These are phyloP conservation scores for Drosophila basisetae DNA, from an alignment of 2,888 invertebrate species.

Conservation along the genomic window DNA sequence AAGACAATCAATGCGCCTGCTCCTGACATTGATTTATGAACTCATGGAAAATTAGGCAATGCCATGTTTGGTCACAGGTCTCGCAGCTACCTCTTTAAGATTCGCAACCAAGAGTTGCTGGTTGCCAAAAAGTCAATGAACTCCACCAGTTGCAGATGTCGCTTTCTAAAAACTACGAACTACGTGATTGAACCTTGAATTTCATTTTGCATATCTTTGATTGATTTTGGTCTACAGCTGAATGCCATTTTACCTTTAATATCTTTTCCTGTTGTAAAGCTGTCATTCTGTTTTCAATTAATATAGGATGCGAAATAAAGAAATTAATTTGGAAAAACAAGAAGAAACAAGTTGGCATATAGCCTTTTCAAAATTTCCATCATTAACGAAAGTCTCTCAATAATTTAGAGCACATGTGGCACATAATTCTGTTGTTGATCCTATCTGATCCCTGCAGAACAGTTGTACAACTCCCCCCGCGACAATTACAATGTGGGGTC, in stretches of 20 bases:
- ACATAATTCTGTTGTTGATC: conserved; percentile 18
- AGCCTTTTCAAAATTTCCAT: neutral
- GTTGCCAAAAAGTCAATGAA: conserved; percentile 44
- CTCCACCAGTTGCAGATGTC: conserved; percentile 19
- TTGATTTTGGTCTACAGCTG: neutral
- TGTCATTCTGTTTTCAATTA: neutral
- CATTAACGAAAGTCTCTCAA: conserved; percentile 10
- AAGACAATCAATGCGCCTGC: conserved; percentile 82
- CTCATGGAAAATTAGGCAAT: conserved; percentile 83
- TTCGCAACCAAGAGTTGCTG: conserved; percentile 21
- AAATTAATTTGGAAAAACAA: neutral
- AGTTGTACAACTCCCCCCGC: conserved; percentile 42
- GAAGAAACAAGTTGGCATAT: neutral
- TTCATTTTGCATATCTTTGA: neutral
- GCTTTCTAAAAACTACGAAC: conserved; percentile 20
- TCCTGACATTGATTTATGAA: conserved; percentile 83
- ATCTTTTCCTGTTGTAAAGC: neutral
- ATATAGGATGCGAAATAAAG: neutral
- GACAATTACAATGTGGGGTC: conserved; percentile 53
- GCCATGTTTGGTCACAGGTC: conserved; percentile 80
- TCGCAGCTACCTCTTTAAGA: conserved; percentile 38
- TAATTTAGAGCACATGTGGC: conserved; percentile 9
- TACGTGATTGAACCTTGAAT: neutral
- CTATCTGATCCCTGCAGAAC: conserved; percentile 2
- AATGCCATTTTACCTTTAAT: neutral